phyloP scores from a whole-genome alignment of 2,113 vertebrate genomes.

The Thryonomys swinderianus region DNA sequence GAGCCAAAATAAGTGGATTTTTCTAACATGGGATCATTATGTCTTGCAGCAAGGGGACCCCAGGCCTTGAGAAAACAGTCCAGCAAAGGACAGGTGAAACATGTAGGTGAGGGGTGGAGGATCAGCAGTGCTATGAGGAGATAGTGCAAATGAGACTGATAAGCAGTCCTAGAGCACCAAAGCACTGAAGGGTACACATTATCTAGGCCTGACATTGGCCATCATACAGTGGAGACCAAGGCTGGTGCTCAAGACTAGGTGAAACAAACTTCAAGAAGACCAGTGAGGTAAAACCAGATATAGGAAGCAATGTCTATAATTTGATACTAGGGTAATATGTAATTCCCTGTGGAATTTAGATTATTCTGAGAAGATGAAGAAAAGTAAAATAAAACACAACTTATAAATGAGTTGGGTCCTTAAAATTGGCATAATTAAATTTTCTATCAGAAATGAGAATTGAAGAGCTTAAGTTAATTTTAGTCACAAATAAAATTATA shows the following conservation, averaged over 20 bases:
- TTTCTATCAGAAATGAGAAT: neutral
- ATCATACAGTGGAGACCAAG: neutral
- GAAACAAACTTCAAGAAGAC: neutral
- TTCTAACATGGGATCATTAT: neutral
- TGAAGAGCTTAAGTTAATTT: slow-evolving; percentile 54
- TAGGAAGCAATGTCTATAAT: neutral
- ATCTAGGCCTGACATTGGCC: neutral
- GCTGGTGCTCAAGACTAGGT: neutral
- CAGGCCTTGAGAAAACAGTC: neutral
- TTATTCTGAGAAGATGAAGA: neutral
- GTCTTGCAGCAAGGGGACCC: neutral
- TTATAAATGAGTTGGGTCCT: neutral
- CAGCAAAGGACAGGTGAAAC: neutral
- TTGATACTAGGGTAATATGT: neutral
- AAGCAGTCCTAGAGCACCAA: neutral
- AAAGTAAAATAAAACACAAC: neutral
- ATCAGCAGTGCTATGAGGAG: neutral
- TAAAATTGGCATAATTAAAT: slow-evolving; percentile 11
- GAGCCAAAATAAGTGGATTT: neutral
- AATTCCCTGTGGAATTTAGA: neutral
- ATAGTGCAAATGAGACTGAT: neutral
- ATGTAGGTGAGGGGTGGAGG: neutral
- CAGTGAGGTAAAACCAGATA: neutral
- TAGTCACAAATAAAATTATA: neutral
- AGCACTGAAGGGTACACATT: neutral